These are phyloP conservation scores for Galendromus occidentalis DNA, from an alignment of 1,140 invertebrate species.

Conservation along the genomic window DNA sequence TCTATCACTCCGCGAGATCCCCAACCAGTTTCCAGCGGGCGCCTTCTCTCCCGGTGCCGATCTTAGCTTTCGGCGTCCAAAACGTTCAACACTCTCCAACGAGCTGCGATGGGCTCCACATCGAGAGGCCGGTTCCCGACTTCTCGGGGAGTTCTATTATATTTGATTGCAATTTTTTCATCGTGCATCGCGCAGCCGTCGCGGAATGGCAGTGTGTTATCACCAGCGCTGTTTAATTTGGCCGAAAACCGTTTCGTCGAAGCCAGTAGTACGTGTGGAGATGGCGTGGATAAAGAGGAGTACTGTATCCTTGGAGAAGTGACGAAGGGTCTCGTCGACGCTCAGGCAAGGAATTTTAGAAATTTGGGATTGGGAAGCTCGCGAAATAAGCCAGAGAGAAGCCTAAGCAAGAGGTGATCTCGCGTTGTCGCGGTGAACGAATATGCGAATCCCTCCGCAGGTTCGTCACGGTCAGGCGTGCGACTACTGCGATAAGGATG, in stretches of 20 bases:
- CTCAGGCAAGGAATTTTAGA: background rate
- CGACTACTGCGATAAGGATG: conserved; percentile 63
- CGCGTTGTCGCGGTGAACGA: too few relatives aligned
- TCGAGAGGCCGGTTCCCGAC: background rate
- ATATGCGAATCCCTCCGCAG: conserved; percentile 13
- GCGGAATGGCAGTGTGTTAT: background rate
- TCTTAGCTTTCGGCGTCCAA: too few relatives aligned
- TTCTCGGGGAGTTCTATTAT: background rate
- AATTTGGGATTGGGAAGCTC: too few relatives aligned
- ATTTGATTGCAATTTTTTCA: background rate
- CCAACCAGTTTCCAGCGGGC: too few relatives aligned
- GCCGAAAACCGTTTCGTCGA: conserved; percentile 17
- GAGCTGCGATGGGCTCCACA: conserved; percentile 13
- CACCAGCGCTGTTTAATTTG: conserved; percentile 12
- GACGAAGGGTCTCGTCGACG: background rate
- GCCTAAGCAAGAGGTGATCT: too few relatives aligned
- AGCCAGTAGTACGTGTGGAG: background rate
- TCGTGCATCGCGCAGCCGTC: background rate
- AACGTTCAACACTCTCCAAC: background rate
- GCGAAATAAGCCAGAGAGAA: background rate
- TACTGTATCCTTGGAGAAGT: conserved; percentile 13
- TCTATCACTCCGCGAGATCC: too few relatives aligned
- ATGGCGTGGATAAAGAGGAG: conserved; percentile 18
- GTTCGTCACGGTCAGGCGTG: conserved; percentile 51
- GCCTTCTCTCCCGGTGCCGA: too few relatives aligned